phyloP scores from a whole-genome alignment of 2,113 vertebrate genomes.

The Menura novaehollandiae region DNA sequence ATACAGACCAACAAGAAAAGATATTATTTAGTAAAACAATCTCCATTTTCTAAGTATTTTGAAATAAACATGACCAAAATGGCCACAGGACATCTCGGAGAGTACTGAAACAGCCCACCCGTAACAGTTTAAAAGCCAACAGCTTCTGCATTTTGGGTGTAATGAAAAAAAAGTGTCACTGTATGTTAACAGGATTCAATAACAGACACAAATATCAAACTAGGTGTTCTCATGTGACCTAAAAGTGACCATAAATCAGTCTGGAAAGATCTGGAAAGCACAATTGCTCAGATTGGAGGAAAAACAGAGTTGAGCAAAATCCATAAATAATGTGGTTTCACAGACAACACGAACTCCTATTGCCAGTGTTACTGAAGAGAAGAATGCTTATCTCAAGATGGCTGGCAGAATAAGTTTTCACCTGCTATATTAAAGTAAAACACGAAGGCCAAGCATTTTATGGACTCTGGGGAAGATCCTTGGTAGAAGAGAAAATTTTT shows the following conservation, averaged over 20 bases:
- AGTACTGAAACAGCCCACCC: background rate
- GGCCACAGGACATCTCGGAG: background rate
- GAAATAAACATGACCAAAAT: background rate
- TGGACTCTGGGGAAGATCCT: background rate
- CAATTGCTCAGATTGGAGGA: background rate
- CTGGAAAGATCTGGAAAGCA: background rate
- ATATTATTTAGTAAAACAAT: background rate
- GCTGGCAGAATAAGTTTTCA: background rate
- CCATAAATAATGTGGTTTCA: background rate
- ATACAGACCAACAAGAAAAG: accelerated
- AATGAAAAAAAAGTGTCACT: background rate
- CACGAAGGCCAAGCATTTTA: background rate
- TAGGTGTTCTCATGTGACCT: background rate
- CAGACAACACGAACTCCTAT: background rate
- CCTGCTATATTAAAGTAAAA: background rate
- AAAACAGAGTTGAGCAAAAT: background rate
- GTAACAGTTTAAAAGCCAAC: background rate
- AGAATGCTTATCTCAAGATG: background rate
- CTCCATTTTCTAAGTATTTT: background rate
- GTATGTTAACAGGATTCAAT: background rate
- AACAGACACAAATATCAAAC: background rate
- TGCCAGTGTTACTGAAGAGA: background rate
- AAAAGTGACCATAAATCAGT: background rate
- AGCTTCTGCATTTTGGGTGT: background rate
- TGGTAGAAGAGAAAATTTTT: background rate